Evolutionary conservation across 2,888 invertebrate species (phyloP), one percentile per base, ranked within the genome.

Genomic region (Itoplectis maculator): DNA sequence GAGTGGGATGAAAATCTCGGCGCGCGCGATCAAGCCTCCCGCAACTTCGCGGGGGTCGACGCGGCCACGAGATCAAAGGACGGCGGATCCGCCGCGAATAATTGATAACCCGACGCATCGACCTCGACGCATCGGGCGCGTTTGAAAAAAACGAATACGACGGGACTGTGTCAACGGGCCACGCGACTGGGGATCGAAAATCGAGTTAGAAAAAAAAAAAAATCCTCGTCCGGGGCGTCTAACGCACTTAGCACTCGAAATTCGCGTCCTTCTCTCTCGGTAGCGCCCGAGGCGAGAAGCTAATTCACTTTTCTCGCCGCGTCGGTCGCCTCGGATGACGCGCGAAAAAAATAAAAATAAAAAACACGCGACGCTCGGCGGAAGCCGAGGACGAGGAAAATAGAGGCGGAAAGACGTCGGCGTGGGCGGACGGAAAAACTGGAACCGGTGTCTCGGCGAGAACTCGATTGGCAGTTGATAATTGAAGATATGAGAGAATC

Each of bases 61-160:
- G 23, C 35, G 40, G 23, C 35, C 29, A 59, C 59, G 69, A 63
- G 59, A 75, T 79, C 69, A 78, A 79, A 75, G 49, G 40, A 56
- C 45, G 2, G 75, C 51, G 37, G 13, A 75, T 72, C 72, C 45
- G 51, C 42, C 40, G 11, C 35, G 75, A 66, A 79, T 79, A 79
- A 79, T 82, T 82, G 59, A 75, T 75, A 79, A 82, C 45, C 59
- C 20, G 13, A 35, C 13, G 51, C 59, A 72, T 74, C 79, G 82
- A 11, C 47, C 51, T 61, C 70, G 66, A 47, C 20, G 20, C 49
- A 9, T 61, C 35, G 2, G 18, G 40, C 29, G 37, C 42, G 4
- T 37, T 63, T 23, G 18, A 51, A 47, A 11, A 35, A 35, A 37
- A 18, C 6, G 37, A 51, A 47, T 15, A 35, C 47, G 51, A 18